phyloP scores from a whole-genome alignment of 2,113 vertebrate species.

The Prunella fulvescens region DNA sequence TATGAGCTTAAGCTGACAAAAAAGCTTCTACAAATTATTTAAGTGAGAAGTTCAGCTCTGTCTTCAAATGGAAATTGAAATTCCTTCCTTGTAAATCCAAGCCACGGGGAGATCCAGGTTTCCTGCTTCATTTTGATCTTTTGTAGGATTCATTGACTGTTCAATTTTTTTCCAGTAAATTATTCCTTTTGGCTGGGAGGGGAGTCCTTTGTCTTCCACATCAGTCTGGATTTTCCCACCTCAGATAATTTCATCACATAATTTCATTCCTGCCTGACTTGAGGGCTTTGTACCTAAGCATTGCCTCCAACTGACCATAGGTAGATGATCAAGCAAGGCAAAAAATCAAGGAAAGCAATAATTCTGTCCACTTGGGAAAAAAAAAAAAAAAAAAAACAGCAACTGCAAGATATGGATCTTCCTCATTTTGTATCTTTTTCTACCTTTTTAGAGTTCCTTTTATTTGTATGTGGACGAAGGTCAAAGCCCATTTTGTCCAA shows the following conservation, averaged over 20 bases:
- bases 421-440: not conserved
- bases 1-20: not conserved
- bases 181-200: not conserved
- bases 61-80: not conserved
- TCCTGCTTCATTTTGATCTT: not conserved
- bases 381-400: not conserved
- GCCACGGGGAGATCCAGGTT: not conserved
- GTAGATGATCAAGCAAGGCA: not conserved
- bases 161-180: not conserved
- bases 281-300: not conserved
- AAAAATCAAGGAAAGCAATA: not conserved
- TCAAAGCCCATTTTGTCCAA: not conserved
- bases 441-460: not conserved
- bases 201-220: not conserved
- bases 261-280: not conserved
- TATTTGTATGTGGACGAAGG: not conserved
- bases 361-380: not conserved
- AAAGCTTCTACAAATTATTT: conserved; percentile 6
- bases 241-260: not conserved
- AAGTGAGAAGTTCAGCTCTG: not conserved
- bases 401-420: not conserved
- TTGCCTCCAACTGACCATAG: not conserved
- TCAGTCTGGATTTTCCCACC: not conserved
- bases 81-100: not conserved
- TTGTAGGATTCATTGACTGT: not conserved